These are phyloP conservation scores for Cryptomyrus ogoouensis DNA, from an alignment of 2,113 vertebrate species.

Conservation along the genomic window DNA sequence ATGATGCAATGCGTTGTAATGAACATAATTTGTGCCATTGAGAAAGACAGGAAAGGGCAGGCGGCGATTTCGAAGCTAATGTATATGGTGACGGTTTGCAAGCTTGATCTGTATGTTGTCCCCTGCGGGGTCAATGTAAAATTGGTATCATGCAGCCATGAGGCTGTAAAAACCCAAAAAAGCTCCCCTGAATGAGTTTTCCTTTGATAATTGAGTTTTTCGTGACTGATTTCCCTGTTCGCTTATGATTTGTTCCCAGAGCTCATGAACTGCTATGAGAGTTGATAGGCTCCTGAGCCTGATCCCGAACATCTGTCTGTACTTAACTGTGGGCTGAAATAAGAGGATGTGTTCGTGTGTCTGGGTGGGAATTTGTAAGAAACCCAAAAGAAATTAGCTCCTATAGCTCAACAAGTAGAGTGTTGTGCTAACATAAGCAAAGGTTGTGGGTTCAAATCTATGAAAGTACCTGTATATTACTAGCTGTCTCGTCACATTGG, in stretches of 20 bases:
- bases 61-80: not conserved
- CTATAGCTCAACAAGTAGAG: not conserved
- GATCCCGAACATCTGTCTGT: not conserved
- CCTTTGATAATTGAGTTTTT: not conserved
- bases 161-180: not conserved
- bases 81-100: not conserved
- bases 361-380: not conserved
- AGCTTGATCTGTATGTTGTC: not conserved
- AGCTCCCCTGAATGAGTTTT: not conserved
- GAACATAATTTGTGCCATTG: not conserved
- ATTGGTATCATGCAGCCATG: not conserved
- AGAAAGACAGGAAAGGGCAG: not conserved
- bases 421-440: not conserved
- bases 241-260: not conserved
- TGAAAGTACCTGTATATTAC: not conserved
- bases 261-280: not conserved
- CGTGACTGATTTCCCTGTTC: not conserved
- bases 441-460: not conserved
- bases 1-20: constrained; percentile 12
- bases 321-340: not conserved
- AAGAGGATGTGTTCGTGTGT: not conserved
- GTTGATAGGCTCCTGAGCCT: not conserved
- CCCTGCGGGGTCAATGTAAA: not conserved
- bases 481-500: not conserved
- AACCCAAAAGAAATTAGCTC: not conserved